Evolutionary conservation across 30 jellyfish, hydroid and myxozoan species (phyloP), one percentile per base, ranked within the genome.

Genomic region (Hydractinia symbiolongicarpus): DNA sequence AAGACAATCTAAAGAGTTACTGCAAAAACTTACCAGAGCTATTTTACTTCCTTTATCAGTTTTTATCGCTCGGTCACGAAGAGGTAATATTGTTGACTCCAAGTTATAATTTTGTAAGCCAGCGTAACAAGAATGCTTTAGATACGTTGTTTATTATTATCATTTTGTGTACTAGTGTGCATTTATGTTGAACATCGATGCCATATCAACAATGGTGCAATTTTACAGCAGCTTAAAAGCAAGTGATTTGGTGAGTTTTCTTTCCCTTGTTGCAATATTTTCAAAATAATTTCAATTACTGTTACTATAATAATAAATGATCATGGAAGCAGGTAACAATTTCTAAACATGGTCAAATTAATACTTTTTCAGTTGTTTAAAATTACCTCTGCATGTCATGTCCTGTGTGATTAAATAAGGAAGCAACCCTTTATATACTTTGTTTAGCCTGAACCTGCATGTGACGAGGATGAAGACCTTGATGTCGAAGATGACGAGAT

Each of bases 401-500:
- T 30, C 44, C 44, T 30, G 44, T 30, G 44, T 30, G 2, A 30
- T 30, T 1, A 30, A 30, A 30, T 30, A 30, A 30, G 1, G 1
- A 30, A 30, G 44, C 44, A 30, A 30, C 44, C 1, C 2, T 30
- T 30, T 30, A 30, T 30, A 30, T 10, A 19, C 69, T 72, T 44
- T 51, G 49, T 76, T 8, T 51, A 91, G 98, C 89, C 95, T 13
- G 96, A 87, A 20, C 62, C 91, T 84, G 61, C 92, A 14, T 77
- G 81, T 55, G 98, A 91, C 53, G 98, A 91, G 21, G 95, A 91
- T 75, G 98, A 91, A 40, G 98, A 91, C 15, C 75, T 83, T 9
- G 98, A 91, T 56, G 55, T 91, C 16, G 98, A 91, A 50, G 98
- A 91, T 53, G 96, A 86, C 66, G 98, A 91, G 72, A 86, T 91